Base-by-base conservation (phyloP, 2,797 vertebrate species). In the Melanotaenia maccullochi region DNA sequence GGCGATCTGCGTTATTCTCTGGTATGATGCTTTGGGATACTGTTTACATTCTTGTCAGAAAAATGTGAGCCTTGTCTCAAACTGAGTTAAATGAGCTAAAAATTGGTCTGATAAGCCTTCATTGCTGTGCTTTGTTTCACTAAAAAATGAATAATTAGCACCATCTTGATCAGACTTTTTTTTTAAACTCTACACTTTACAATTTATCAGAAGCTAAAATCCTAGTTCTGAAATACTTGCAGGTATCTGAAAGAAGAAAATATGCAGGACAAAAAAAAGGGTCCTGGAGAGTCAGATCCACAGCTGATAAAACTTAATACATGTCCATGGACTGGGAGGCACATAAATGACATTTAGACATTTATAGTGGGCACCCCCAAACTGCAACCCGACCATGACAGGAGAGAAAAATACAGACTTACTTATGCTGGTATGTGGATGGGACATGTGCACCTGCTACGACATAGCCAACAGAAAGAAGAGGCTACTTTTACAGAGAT, bases 391-490 rank as follows among this genome's bases (percentile, higher is more conserved):
- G 7, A 35, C 33, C 18, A 57, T 57, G 12, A 44, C 40, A 30
- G 40, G 12, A 42, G 36, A 16, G 49, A 24, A 36, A 14, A 38
- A 73, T 8, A 11, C 68, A 40, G 38, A 32, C 38, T 62, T n/a
- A 60, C 55, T 63, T 52, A 49, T 63, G 40, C 3, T 40, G 62
- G 24, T 33, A 13, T 32, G 32, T 11, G 57, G 38, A 20, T 20
- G 35, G 33, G 33, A 56, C 24, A 20, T 3, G 49, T 68, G 70
- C 76, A 80, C 64, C 73, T 76, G 73, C 58, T 68, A 25, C 40
- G 0, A 18, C 64, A 28, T 25, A 60, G 30, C n/a, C 33, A 25
- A 51, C 36, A 55, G 32, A 62, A 68, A 60, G 33, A 24, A 44
- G 33, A 13, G 47, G 51, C 35, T 9, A 25, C 40, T 1, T 63